Evolutionary conservation across 2,113 vertebrate genomes (phyloP), one percentile per base, ranked within the genome.

Genomic region (Sardina pilchardus): DNA sequence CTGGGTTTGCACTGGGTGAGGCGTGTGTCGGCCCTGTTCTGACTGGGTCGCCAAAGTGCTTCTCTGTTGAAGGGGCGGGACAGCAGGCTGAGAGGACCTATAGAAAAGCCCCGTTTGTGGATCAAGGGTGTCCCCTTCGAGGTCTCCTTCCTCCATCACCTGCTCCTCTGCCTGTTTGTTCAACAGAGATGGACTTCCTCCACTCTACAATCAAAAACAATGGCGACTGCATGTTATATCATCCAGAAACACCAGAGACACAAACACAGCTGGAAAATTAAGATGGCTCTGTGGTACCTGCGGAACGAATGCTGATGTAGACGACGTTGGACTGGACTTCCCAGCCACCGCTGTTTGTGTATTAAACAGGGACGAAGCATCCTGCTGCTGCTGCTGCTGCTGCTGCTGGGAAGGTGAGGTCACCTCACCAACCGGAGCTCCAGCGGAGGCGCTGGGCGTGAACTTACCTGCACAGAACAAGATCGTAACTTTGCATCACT

Each of bases 91-190:
- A 87, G 96, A 94, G 53, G 97, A 97, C 89, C 97, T 95, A 94
- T 99, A 99, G 92, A 99, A 99, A 88, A 99, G 94, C 81, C 98
- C 98, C 0, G 98, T 99, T 94, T 99, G 98, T 50, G 98, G 98
- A 92, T 99, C 98, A 93, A 99, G 89, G 44, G 98, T 99, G 95
- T 99, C 98, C 83, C 98, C 97, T 87, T 99, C 98, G 88, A 98
- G 94, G 91, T 99, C 98, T 10, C 96, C 96, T 36, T 96, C 97
- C 92, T 99, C 98, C 14, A 97, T 92, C 43, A 94, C 90, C 85
- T 96, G 95, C 2, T 95, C 91, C 87, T 96, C 96, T 89, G 95
- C 92, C 92, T 93, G 88, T 92, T 96, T 96, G 89, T 94, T 94
- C 92, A 95, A 96, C 19, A 94, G 93, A 85, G 94, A 94, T 88